Evolutionary conservation across 2,113 vertebrate species (phyloP).

Genomic region (Tamias sibiricus): DNA sequence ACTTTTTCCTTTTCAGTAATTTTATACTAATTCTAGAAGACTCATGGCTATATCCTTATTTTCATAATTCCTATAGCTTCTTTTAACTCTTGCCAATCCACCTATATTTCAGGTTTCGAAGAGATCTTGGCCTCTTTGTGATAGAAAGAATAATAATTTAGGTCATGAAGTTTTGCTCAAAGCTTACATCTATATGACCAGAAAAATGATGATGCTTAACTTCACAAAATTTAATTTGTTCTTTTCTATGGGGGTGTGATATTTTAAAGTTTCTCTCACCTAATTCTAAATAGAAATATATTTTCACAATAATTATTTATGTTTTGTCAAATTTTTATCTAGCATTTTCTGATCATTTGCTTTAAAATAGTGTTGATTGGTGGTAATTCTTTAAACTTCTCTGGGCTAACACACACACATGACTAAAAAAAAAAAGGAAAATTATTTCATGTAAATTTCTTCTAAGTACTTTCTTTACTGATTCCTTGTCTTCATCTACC

Average conservation of each 20-base stretch:
- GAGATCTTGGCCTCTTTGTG: not conserved
- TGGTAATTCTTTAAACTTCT: constrained; percentile 16
- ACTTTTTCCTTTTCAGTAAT: not conserved
- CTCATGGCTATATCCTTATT: not conserved
- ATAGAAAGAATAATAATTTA: not conserved
- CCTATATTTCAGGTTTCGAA: not conserved
- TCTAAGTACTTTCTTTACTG: not conserved
- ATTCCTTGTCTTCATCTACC: constrained; percentile 60
- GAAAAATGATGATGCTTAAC: constrained; percentile 21
- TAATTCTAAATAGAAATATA: constrained; percentile 18
- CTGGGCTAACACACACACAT: not conserved
- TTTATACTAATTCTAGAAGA: not conserved
- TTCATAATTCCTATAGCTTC: not conserved
- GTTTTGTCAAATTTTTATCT: constrained; percentile 27
- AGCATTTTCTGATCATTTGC: not conserved
- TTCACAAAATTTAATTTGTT: not conserved
- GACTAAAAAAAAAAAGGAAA: not conserved
- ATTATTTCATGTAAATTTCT: constrained; percentile 43
- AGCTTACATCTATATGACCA: not conserved
- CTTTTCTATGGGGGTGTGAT: not conserved
- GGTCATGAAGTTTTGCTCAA: not conserved
- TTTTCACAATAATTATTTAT: not conserved
- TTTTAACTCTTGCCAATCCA: not conserved
- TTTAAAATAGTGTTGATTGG: not conserved
- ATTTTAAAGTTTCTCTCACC: constrained; percentile 16